A percentile compares a stretch with the other conserved stretches of the same genome.
Evolutionary conservation across 2,888 invertebrate genomes (phyloP).

Genomic region (Norana najaformis): DNA sequence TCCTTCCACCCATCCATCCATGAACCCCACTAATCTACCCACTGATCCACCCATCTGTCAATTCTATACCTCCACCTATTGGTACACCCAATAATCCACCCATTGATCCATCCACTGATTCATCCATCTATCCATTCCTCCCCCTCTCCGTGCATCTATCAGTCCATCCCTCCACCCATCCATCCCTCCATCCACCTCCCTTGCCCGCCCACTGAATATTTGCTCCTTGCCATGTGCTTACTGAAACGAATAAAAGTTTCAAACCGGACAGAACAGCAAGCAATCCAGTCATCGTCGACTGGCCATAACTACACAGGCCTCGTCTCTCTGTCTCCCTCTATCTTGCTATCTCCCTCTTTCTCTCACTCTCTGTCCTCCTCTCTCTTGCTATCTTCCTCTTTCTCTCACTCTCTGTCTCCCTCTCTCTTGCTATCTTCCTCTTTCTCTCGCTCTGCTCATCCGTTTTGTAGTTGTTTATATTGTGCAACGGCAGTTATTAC

Average conservation of each 20-base stretch:
- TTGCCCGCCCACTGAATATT: background rate
- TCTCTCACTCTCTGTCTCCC: background rate
- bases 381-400: background rate
- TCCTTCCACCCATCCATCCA: background rate
- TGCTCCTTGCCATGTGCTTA: background rate
- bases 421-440: background rate
- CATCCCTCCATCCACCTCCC: background rate
- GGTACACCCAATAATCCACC: background rate
- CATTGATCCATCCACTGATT: background rate
- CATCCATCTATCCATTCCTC: background rate
- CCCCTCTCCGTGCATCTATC: background rate
- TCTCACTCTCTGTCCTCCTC: background rate
- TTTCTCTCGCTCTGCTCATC: background rate
- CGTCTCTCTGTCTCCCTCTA: background rate
- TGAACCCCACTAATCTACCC: no score
- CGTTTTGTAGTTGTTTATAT: slow-evolving; percentile 13
- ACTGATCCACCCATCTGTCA: background rate
- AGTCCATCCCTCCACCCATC: background rate
- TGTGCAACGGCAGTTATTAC: background rate
- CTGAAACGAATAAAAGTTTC: background rate
- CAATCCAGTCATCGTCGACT: background rate
- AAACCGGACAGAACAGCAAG: background rate
- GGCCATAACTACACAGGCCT: background rate
- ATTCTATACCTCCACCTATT: background rate
- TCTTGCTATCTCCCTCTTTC: background rate